Evolutionary conservation across 2,888 invertebrate genomes (phyloP).

Genomic region (Agelastica alni): DNA sequence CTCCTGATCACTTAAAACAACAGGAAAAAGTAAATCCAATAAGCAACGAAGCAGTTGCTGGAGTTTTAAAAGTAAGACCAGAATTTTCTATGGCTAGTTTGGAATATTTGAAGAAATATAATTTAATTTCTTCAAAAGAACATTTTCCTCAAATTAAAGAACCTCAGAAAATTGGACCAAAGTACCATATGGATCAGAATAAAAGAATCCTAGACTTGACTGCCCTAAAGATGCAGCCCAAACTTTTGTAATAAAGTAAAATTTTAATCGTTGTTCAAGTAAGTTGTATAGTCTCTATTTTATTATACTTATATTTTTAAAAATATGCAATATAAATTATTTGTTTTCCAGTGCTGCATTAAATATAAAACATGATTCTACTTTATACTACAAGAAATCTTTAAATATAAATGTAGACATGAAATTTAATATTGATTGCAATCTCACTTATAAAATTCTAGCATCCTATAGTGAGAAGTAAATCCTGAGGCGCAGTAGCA

Average conservation of each 20-base stretch:
- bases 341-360: too few species aligned
- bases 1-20: slow-evolving; percentile 55
- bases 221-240: slow-evolving; percentile 70
- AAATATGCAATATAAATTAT: too few species aligned
- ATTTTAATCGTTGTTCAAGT: background rate
- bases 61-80: slow-evolving; percentile 48
- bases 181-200: slow-evolving; percentile 32
- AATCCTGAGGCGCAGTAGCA: too few species aligned
- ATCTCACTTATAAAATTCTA: too few species aligned
- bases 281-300: too few species aligned
- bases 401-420: too few species aligned
- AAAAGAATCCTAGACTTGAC: slow-evolving; percentile 70
- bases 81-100: slow-evolving; percentile 75
- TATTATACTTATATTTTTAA: too few species aligned
- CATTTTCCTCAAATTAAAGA: slow-evolving; percentile 9
- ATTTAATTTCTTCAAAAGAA: slow-evolving; percentile 51
- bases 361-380: too few species aligned
- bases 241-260: slow-evolving; percentile 59
- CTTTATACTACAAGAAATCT: too few species aligned
- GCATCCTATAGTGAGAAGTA: too few species aligned
- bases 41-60: slow-evolving; percentile 27
- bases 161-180: background rate
- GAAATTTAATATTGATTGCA: background rate
- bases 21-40: slow-evolving; percentile 15
- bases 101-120: slow-evolving; percentile 72